phyloP scores from a whole-genome alignment of 1,140 invertebrate genomes.

The Nebria ingens region DNA sequence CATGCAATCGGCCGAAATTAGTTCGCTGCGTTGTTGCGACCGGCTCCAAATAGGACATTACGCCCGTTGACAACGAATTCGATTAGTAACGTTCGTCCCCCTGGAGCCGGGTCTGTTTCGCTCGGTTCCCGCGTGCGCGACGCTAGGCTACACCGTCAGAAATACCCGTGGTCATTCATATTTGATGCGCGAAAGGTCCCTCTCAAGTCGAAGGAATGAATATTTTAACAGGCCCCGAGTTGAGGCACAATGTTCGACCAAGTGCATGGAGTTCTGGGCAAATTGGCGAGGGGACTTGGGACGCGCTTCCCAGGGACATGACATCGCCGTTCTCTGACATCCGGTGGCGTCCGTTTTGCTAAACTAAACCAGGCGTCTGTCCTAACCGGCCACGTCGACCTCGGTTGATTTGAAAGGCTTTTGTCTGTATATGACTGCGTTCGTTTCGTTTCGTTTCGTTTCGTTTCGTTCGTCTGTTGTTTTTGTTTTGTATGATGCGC shows the following conservation, averaged over 20 bases:
- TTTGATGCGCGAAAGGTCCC: neutral
- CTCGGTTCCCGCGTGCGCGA: neutral
- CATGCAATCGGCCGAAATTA: neutral
- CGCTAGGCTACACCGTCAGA: neutral
- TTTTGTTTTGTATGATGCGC: too few relatives aligned
- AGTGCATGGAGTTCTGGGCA: neutral
- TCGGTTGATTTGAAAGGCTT: neutral
- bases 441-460: too few relatives aligned
- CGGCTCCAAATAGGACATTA: slow-evolving; percentile 5
- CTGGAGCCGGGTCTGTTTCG: neutral
- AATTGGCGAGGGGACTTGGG: slow-evolving; percentile 1
- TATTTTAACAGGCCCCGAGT: slow-evolving; percentile 1
- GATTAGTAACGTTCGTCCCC: neutral
- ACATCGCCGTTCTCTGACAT: neutral
- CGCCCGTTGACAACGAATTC: neutral
- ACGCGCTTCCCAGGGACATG: neutral
- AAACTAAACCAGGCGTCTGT: neutral
- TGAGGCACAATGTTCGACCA: neutral
- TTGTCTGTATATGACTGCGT: neutral
- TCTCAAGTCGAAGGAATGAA: slow-evolving; percentile 9
- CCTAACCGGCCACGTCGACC: neutral
- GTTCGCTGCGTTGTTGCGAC: neutral
- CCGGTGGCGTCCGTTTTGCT: neutral
- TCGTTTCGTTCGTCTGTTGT: too few relatives aligned
- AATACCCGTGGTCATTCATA: slow-evolving; percentile 1